A percentile compares a stretch with the other conserved stretches of the same genome.
These are phyloP conservation scores for Mycteria americana DNA, from an alignment of 2,797 vertebrate species.

Conservation along the genomic window DNA sequence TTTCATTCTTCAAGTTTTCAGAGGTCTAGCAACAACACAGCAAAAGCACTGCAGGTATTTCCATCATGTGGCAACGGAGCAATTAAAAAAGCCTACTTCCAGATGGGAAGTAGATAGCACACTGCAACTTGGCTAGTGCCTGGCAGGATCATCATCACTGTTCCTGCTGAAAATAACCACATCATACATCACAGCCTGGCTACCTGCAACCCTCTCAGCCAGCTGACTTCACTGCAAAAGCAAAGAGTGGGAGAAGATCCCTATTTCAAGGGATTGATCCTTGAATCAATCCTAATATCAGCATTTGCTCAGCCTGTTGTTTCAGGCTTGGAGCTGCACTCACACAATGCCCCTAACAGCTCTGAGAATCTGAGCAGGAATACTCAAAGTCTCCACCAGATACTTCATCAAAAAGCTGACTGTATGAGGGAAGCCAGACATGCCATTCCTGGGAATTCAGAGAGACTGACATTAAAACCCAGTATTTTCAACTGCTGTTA, in stretches of 20 bases:
- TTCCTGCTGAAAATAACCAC: not conserved
- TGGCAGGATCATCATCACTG: not conserved
- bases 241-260: not conserved
- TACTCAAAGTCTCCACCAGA: not conserved
- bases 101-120: not conserved
- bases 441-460: not conserved
- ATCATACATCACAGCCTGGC: not conserved
- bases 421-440: not conserved
- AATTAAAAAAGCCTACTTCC: no score
- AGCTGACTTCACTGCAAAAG: not conserved
- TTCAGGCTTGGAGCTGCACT: not conserved
- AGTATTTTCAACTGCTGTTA: not conserved
- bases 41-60: not conserved
- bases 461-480: not conserved
- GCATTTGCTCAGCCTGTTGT: not conserved
- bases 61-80: rapidly evolving
- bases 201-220: not conserved
- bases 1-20: not conserved
- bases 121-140: not conserved
- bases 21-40: not conserved
- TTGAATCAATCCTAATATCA: not conserved
- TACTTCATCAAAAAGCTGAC: not conserved
- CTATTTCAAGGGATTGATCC: not conserved
- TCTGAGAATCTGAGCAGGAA: no score
- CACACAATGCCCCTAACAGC: not conserved